A percentile compares a stretch with the other conserved stretches of the same genome.
These are phyloP conservation scores for Parascotia fuliginaria DNA, from an alignment of 2,888 invertebrate species.

Conservation along the genomic window DNA sequence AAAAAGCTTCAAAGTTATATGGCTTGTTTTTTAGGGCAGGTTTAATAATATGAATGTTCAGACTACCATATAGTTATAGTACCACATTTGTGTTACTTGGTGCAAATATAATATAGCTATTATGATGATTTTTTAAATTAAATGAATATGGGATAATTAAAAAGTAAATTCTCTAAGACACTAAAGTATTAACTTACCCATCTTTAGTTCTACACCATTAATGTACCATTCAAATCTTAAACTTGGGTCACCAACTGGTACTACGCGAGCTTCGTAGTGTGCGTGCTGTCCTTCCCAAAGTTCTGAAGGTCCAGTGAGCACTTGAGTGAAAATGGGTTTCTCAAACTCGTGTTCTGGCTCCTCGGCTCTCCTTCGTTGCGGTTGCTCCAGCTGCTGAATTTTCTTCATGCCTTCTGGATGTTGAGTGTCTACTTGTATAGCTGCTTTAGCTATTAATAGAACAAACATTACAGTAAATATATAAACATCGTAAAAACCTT, in stretches of 20 bases:
- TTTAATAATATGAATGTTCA: too few species aligned
- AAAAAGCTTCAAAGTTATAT: too few species aligned
- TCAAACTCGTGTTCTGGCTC: constrained; percentile 94
- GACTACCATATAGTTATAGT: too few species aligned
- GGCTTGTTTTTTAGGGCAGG: too few species aligned
- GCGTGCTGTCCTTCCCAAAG: constrained; percentile 96
- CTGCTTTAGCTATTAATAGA: constrained; percentile 89
- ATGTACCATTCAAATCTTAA: constrained; percentile 98
- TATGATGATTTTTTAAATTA: too few species aligned
- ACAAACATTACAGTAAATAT: constrained; percentile 1
- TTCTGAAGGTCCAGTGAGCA: constrained; percentile 94
- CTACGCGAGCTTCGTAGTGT: constrained; percentile 95
- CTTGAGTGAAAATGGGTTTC: constrained; percentile 96
- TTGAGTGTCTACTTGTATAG: constrained; percentile 94
- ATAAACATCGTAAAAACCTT: too few species aligned
- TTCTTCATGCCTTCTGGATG: constrained; percentile 97
- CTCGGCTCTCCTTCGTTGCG: constrained; percentile 88
- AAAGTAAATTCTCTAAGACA: too few species aligned
- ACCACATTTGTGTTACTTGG: too few species aligned
- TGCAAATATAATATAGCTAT: too few species aligned
- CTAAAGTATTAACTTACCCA: constrained; percentile 86
- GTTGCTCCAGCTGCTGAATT: constrained; percentile 94
- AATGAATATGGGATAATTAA: too few species aligned
- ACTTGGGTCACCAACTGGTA: constrained; percentile 97
- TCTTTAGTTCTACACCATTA: constrained; percentile 96